A percentile compares a stretch with the other conserved stretches of the same genome.
Conservation (phyloP, 2,113 vertebrate species). For the Eira barbara region DNA sequence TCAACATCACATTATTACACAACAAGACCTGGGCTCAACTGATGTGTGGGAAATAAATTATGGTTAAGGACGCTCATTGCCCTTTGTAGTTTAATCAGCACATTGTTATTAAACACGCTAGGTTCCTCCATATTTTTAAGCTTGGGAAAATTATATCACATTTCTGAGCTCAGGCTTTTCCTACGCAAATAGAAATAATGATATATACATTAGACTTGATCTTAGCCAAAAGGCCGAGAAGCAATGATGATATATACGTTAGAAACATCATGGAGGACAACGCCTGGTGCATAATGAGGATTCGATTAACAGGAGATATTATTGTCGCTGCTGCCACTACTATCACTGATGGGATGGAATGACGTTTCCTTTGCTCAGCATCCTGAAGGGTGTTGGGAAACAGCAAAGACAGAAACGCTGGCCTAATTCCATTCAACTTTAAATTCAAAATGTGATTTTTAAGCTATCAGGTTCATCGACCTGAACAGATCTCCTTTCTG, state of each 20-base stretch:
- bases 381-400: neutral
- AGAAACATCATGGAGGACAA: neutral
- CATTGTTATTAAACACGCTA: neutral
- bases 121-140: neutral
- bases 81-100: neutral
- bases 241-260: neutral
- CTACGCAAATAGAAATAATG: neutral
- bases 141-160: neutral
- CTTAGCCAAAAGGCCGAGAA: no score
- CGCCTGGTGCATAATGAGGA: neutral
- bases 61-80: neutral
- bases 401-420: neutral
- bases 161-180: conserved; percentile 25
- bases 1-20: neutral
- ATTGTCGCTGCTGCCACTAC: neutral
- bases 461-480: neutral
- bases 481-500: neutral
- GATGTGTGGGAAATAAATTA: neutral
- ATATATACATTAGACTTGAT: neutral
- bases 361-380: neutral
- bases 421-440: neutral
- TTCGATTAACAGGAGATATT: neutral
- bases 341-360: neutral
- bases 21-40: neutral
- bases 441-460: conserved; percentile 18